Evolutionary conservation across 1,140 invertebrate genomes (phyloP).

Genomic region (Magallana gigas): DNA sequence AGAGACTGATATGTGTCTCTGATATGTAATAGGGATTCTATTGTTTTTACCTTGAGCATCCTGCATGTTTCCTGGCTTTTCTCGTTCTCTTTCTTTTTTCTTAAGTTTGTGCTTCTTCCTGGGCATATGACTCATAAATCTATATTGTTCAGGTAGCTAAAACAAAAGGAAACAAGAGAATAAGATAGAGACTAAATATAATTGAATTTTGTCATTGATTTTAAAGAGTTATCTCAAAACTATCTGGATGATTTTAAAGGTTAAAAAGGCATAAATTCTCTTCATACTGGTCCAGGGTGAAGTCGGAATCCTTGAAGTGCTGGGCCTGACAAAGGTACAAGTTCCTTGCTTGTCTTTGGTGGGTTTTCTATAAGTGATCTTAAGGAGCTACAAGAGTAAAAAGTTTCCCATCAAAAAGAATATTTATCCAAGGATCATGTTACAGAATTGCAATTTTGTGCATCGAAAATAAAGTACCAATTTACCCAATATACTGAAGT

Average conservation of each 20-base stretch:
- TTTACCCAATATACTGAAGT: too few relatives aligned
- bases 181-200: too few relatives aligned
- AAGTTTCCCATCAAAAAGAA: neutral
- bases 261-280: neutral
- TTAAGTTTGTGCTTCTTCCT: slow-evolving; percentile 96
- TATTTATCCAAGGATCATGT: too few relatives aligned
- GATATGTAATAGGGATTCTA: neutral
- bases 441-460: too few relatives aligned
- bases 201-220: too few relatives aligned
- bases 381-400: slow-evolving; percentile 87
- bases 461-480: too few relatives aligned
- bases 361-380: slow-evolving; percentile 98
- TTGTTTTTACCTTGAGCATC: slow-evolving; percentile 72
- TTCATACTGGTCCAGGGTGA: slow-evolving; percentile 94
- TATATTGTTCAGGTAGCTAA: slow-evolving; percentile 96
- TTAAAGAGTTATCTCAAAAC: neutral
- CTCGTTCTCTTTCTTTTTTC: slow-evolving; percentile 86
- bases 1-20: neutral
- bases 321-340: slow-evolving; percentile 91
- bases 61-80: slow-evolving; percentile 75
- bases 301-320: slow-evolving; percentile 96
- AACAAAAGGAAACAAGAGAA: slow-evolving; percentile 39
- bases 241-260: neutral
- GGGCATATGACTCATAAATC: slow-evolving; percentile 93
- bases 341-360: slow-evolving; percentile 96